Base-by-base conservation (phyloP, 2,888 invertebrate species). In the Dichetophora obliterata region DNA sequence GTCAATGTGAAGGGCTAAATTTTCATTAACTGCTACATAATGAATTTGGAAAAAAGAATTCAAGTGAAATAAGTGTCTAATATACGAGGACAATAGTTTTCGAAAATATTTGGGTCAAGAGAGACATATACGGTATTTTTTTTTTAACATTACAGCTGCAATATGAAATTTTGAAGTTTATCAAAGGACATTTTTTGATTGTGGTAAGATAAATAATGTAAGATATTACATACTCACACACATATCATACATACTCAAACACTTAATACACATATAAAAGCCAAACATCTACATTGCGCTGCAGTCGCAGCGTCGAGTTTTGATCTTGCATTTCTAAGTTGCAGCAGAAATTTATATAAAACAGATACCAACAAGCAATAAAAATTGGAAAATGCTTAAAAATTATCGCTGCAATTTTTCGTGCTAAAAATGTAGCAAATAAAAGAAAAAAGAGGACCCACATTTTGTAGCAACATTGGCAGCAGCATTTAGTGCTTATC, bases 11-110 rank as follows among this genome's bases (percentile, higher is more conserved):
- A 11, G 37, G 43, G 43, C 37, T 43, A 22, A 37, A 66, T 34
- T 66, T 66, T 34, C 31, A 66, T 66, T 43, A 66, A 66, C 66
- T 19, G 66, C 66, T 37, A 66, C 43, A 19, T 66, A 37, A 66
- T 34, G 11, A 19, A 9, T 22, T 22, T 3, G 5, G 37, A 0
- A 43, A 43, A 6, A 43, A 43, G 11, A 43, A 14, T 2, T 11
- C 1, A 43, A 6, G 11, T 43, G 14, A 11, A 43, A 14, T 11
- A 43, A 43, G 11, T 43, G 11, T 3, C 3, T 2, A 11, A 11
- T 2, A 14, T 1, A 43, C 2, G 43, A 2, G 2, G 11, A 11
- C 19, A 22, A 22, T 22, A 54, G 54, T 54, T 54, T 54, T 19
- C 6, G 14, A 22, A 22, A 54, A 19, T 22, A 1, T 54, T 54